These are phyloP conservation scores for Pterois miles DNA, from an alignment of 2,797 vertebrate species.

Conservation along the genomic window DNA sequence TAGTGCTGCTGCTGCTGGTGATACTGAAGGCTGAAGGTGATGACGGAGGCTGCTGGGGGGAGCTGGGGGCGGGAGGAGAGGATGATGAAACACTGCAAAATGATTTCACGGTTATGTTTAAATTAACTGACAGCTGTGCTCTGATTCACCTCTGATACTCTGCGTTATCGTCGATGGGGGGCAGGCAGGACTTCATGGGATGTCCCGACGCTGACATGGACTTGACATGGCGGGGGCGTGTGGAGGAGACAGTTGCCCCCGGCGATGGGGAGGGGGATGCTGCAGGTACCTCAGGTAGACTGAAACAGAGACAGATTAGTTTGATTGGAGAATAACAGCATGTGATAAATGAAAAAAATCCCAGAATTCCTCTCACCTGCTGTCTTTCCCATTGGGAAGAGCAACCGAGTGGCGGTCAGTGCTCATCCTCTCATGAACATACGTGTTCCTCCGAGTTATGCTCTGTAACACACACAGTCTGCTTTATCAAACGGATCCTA, in stretches of 20 bases:
- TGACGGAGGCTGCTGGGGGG: slow-evolving; percentile 70
- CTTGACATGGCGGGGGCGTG: slow-evolving; percentile 92
- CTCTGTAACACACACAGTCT: slow-evolving; percentile 46
- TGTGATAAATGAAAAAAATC: background rate
- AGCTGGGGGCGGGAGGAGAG: background rate
- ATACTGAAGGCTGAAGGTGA: slow-evolving; percentile 94
- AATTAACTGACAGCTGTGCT: too few relatives aligned
- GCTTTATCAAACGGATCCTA: background rate
- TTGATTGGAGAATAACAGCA: background rate
- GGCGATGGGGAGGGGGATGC: slow-evolving; percentile 72
- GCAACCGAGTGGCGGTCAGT: slow-evolving; percentile 84
- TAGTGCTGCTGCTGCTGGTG: slow-evolving; percentile 87
- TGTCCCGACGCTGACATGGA: slow-evolving; percentile 96
- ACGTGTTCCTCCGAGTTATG: slow-evolving; percentile 87
- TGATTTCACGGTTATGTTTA: background rate
- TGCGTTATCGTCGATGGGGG: slow-evolving; percentile 91
- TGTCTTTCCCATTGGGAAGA: slow-evolving; percentile 92
- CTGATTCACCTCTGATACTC: slow-evolving; percentile 87
- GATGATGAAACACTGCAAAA: background rate
- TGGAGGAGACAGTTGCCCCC: slow-evolving; percentile 71
- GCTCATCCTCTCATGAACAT: slow-evolving; percentile 87
- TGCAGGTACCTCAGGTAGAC: slow-evolving; percentile 87
- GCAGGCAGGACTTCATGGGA: slow-evolving; percentile 90
- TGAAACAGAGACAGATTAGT: slow-evolving; percentile 46
- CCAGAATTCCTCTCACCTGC: slow-evolving; percentile 80